Evolutionary conservation across 2,113 vertebrate genomes (phyloP).

Genomic region (Nycticorax nycticorax): DNA sequence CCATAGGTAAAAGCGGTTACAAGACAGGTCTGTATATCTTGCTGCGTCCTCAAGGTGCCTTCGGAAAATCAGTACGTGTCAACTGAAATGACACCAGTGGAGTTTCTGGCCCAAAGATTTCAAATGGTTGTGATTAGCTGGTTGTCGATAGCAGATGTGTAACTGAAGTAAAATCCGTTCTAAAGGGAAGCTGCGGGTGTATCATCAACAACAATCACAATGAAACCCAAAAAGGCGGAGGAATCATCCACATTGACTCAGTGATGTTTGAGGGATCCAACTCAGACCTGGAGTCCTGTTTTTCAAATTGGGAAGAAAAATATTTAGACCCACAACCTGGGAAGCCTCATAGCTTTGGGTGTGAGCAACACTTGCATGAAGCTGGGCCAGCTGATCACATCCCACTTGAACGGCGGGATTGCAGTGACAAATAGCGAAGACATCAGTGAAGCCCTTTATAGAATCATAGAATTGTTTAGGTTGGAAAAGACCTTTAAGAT

Average conservation of each 20-base stretch:
- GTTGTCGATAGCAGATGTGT: background rate
- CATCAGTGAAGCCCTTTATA: background rate
- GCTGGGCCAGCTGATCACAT: background rate
- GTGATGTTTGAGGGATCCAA: background rate
- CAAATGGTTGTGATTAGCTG: background rate
- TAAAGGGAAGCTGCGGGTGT: background rate
- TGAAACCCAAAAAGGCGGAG: background rate
- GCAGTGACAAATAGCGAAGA: background rate
- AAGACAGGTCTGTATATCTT: background rate
- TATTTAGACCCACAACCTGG: background rate
- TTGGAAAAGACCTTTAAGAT: no score
- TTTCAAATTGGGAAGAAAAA: background rate
- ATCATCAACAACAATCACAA: background rate
- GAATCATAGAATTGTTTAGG: no score
- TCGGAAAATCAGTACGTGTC: background rate
- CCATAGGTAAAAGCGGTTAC: background rate
- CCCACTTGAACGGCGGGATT: background rate
- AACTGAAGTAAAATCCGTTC: background rate
- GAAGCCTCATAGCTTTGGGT: background rate
- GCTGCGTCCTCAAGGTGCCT: background rate
- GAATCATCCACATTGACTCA: background rate
- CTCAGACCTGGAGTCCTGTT: background rate
- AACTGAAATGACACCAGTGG: background rate
- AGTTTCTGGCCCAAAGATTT: constrained; percentile 30
- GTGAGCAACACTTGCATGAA: background rate